phyloP scores from a whole-genome alignment of 2,797 vertebrate genomes.

The Mallotus villosus region DNA sequence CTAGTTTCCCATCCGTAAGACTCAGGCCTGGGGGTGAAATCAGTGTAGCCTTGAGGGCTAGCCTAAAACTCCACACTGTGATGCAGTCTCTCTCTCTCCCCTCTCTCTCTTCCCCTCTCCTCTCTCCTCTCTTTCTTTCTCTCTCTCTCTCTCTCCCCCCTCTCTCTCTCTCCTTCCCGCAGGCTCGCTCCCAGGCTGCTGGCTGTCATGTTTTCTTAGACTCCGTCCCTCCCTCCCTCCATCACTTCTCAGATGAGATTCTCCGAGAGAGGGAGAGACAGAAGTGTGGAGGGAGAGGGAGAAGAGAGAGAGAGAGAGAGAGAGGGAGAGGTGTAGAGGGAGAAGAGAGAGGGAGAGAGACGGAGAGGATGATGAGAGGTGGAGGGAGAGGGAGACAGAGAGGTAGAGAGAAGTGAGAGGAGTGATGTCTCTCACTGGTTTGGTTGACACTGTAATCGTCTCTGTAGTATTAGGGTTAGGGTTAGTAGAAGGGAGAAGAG shows the following conservation, averaged over 20 bases:
- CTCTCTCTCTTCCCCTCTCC: slow-evolving; percentile 14
- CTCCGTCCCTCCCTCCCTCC: neutral
- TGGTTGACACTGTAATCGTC: too few species aligned
- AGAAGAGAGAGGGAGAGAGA: too few species aligned
- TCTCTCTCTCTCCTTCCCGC: neutral
- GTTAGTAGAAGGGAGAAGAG: neutral
- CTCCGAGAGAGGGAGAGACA: neutral
- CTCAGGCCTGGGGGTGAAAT: slow-evolving; percentile 36
- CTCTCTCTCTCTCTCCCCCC: too few species aligned
- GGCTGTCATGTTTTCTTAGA: neutral
- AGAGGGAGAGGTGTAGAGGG: too few species aligned
- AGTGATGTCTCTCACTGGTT: too few species aligned
- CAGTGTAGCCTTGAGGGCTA: slow-evolving; percentile 33
- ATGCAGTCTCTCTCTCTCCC: neutral
- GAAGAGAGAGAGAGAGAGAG: too few species aligned
- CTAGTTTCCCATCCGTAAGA: slow-evolving; percentile 41
- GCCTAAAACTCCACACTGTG: slow-evolving; percentile 23
- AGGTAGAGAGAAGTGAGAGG: too few species aligned
- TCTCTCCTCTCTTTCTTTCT: neutral
- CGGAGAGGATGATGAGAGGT: too few species aligned
- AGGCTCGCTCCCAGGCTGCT: neutral
- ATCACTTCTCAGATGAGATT: neutral
- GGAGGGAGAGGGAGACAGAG: too few species aligned
- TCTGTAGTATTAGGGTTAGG: too few species aligned
- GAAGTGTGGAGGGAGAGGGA: too few species aligned